Evolutionary conservation across 2,113 vertebrate species (phyloP), one percentile per base, ranked within the genome.

Genomic region (Rafetus swinhoei): DNA sequence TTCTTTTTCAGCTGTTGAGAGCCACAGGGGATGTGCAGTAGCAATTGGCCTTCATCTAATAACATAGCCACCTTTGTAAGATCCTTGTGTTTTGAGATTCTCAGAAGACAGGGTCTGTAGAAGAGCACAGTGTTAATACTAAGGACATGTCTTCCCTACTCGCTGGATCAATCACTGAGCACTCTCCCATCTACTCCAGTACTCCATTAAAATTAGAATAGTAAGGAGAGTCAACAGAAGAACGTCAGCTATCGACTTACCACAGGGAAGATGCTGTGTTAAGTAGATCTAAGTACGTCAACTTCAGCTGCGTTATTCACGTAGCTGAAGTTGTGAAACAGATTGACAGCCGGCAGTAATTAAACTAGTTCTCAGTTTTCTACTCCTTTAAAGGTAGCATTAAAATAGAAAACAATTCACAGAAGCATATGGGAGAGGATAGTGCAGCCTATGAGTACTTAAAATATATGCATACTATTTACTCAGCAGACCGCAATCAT

Each of bases 31-130:
- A 8, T 0, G 25, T 8, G 29, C 87, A 9, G 72, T 4, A 29
- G 5, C 53, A 76, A 76, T 8, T 77, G 11, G 27, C 50, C 82
- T 72, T 69, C 52, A 84, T 54, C 69, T 69, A 2, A 14, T 88
- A 3, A 14, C 86, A 50, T 35, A 86, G 13, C 22, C 65, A 74
- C 55, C 32, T 0, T 5, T 0, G 0, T 0, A 7, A 10, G 25
- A 9, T 62, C 32, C 85, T 21, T 32, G 21, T 11, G 7, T 12
- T 27, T 10, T 3, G 19, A 60, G 15, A 1, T 2, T 2, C 10
- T 16, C 0, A 0, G 85, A 11, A 27, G 6, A 18, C 14, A 7
- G 14, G 74, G 6, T 55, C 72, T 3, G 14, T 7, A 79, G 0
- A 3, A 55, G 50, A 9, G 1, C 3, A 1, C 1, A 15, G 79